These are phyloP conservation scores for Vespertilio murinus DNA, from an alignment of 2,797 vertebrate genomes.

Conservation along the genomic window DNA sequence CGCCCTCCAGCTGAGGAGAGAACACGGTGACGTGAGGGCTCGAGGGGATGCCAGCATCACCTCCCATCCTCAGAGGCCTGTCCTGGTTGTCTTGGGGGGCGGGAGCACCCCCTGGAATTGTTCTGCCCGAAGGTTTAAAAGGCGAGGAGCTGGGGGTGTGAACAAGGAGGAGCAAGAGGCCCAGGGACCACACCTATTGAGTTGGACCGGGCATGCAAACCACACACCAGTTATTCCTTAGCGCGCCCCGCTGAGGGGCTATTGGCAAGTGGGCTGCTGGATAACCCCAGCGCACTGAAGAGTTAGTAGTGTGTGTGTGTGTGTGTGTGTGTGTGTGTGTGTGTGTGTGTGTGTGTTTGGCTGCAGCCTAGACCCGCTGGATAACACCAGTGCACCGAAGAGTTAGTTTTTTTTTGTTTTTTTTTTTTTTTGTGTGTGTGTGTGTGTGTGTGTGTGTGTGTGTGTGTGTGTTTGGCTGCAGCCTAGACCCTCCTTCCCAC, in stretches of 20 bases:
- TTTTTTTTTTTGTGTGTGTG: background rate
- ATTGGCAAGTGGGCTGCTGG: background rate
- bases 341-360: background rate
- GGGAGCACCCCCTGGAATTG: background rate
- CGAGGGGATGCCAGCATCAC: background rate
- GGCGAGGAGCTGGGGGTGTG: background rate
- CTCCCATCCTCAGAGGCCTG: background rate
- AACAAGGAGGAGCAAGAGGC: background rate
- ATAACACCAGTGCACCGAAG: background rate
- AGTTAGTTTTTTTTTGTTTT: too few species aligned
- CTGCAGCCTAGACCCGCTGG: conserved; percentile 25
- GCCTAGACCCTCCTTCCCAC: background rate
- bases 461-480: conserved; percentile 34
- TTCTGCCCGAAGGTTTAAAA: background rate
- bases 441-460: background rate
- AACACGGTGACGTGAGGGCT: background rate
- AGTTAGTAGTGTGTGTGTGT: background rate
- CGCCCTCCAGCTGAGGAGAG: background rate
- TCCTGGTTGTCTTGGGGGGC: background rate
- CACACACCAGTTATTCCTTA: background rate
- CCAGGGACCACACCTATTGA: background rate
- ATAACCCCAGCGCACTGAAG: background rate
- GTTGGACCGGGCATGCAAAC: background rate
- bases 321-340: background rate
- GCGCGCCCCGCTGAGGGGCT: background rate